These are phyloP conservation scores for Lathamus discolor DNA, from an alignment of 2,113 vertebrate genomes.

Conservation along the genomic window DNA sequence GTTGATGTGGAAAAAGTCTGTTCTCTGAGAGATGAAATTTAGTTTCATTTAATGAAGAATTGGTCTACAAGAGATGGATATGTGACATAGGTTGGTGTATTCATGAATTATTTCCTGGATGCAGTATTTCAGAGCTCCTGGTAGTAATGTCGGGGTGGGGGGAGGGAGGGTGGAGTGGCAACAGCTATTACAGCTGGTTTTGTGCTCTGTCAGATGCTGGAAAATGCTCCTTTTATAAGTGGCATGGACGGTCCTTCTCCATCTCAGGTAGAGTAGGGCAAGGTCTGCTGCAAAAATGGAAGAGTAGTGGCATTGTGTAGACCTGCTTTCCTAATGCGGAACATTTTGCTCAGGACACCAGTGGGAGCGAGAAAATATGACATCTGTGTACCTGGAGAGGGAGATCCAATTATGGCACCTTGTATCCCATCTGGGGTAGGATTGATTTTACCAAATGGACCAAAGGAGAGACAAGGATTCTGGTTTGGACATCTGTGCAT, in stretches of 20 bases:
- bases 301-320: not conserved
- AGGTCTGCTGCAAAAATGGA: not conserved
- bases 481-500: accelerated
- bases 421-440: accelerated
- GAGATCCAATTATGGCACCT: no score
- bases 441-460: accelerated
- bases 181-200: not conserved
- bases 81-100: not conserved
- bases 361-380: not conserved
- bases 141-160: accelerated
- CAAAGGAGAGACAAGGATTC: not conserved
- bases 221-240: not conserved
- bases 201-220: not conserved
- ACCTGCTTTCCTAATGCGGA: not conserved
- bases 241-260: not conserved
- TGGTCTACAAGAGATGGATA: not conserved
- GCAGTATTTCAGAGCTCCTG: not conserved
- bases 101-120: not conserved
- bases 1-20: not conserved
- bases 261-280: not conserved
- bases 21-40: not conserved
- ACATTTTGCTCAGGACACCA: not conserved
- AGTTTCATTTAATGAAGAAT: not conserved
- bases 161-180: not conserved
- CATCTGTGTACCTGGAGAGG: not conserved